Base-by-base conservation (phyloP, 2,888 invertebrate genomes). In the Lepidochitona cinerea region DNA sequence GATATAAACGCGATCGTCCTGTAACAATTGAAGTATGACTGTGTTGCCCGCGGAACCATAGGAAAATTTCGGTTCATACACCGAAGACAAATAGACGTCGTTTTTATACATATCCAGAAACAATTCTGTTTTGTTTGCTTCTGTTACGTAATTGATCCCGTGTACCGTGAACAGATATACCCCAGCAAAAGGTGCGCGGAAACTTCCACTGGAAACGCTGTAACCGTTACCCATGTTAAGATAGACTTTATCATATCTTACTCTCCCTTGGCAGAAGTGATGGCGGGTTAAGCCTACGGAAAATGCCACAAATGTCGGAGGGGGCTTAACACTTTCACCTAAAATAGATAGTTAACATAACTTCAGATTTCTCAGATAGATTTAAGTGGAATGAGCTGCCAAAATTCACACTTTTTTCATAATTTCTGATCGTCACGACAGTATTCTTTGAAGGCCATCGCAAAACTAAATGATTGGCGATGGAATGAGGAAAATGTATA, bases 241-340 rank as follows among this genome's bases (percentile, higher is more conserved):
- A 66, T 76, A 81, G 4, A 83, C 80, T 26, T 71, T 54, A 75
- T 84, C 81, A 53, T 76, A 84, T 1, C 70, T 73, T 12, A 83
- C 72, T 37, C 76, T 79, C 23, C 67, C 67, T 9, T 75, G 66
- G 0, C 32, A 37, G 7, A 73, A 66, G 9, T 79, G 67, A 33
- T 76, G 74, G 7, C 75, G 52, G 12, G 81, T 83, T 14, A 82
- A 75, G 1, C 84, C 84, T n/a, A 79, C 82, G 7, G 84, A 83
- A 70, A 84, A 84, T 26, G 81, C 81, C 0, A 81, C 77, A 68
- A 76, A 80, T 1, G 69, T 67, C 23, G 54, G 41, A 18, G 41
- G 18, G 41, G n/a, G n/a, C n/a, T n/a, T n/a, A n/a, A n/a, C n/a
- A n/a, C n/a, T n/a, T n/a, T n/a, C n/a, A n/a, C n/a, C n/a, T n/a